Base-by-base conservation (phyloP, 2,888 invertebrate genomes). In the Cordilura impudica region DNA sequence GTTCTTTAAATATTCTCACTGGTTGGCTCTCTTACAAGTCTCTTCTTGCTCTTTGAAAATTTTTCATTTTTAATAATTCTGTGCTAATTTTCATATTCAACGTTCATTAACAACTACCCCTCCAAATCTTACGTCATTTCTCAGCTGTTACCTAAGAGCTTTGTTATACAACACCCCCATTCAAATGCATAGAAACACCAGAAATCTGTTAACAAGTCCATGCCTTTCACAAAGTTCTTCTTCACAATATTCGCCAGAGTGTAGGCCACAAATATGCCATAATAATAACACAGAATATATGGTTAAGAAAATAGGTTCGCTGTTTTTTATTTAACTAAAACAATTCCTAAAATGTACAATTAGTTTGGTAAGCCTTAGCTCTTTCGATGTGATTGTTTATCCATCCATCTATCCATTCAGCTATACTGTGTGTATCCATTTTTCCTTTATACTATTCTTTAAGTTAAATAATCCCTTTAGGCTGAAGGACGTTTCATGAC, bases 81-180 rank as follows among this genome's bases (percentile, higher is more conserved):
- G 47, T 66, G 43, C 26, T 70, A 70, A 39, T 63, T 63, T 70
- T 45, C 12, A 31, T 14, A 10, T 39, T 31, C 49, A 69, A 47
- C 49, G 3, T 54, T 66, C 60, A 53, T 60, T 49, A 49, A 66
- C n/a, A n/a, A n/a, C 43, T 75, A 63, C 85, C 86, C 86, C 86
- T 85, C 81, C 81, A 82, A 69, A 80, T 83, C 84, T 89, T 89
- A 88, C 89, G 89, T 89, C 89, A 89, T 87, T 84, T 84, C 87
- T 88, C 89, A 89, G 89, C 88, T 89, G 89, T 87, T 89, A 85
- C 82, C 82, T 83, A 81, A 82, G 75, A 60, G 56, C 51, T 71
- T 66, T 56, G 61, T 86, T 85, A 84, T 82, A 86, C 85, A 86
- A 85, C 74, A 81, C 79, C 70, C 35, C 49, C 78, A 60, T 60